Percentiles rank a stretch among this genome's conserved stretches.
These are phyloP conservation scores for Bos javanicus DNA, from an alignment of 2,113 vertebrate species.

Conservation along the genomic window DNA sequence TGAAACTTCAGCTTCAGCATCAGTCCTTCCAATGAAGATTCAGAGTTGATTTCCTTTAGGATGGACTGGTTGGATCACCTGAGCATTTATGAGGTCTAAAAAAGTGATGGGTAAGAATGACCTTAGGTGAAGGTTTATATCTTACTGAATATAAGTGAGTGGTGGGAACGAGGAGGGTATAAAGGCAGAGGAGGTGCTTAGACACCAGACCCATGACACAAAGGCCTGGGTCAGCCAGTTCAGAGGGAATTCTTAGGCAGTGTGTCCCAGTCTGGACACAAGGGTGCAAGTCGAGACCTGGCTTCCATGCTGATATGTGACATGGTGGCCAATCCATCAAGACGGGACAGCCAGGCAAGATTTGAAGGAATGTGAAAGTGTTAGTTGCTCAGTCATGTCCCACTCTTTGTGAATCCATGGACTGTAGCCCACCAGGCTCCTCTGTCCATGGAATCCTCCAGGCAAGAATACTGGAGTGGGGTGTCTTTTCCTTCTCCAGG, in stretches of 20 bases:
- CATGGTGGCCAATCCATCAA: accelerated
- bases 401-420: not conserved
- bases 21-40: not conserved
- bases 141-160: not conserved
- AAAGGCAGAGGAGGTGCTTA: not conserved
- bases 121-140: no score
- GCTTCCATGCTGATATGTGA: not conserved
- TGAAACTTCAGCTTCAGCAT: not conserved
- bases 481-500: not conserved
- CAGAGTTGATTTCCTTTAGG: not conserved
- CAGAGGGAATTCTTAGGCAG: not conserved
- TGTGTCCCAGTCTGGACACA: accelerated
- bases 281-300: not conserved
- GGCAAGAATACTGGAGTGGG: not conserved
- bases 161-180: not conserved
- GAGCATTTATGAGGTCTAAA: not conserved
- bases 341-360: not conserved
- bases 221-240: no score
- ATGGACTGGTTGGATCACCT: not conserved
- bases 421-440: not conserved
- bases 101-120: no score
- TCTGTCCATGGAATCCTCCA: not conserved
- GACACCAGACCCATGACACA: not conserved
- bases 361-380: not conserved
- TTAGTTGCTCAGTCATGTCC: not conserved